Conservation (phyloP, 2,113 vertebrate genomes). For the Myotis yumanensis region DNA sequence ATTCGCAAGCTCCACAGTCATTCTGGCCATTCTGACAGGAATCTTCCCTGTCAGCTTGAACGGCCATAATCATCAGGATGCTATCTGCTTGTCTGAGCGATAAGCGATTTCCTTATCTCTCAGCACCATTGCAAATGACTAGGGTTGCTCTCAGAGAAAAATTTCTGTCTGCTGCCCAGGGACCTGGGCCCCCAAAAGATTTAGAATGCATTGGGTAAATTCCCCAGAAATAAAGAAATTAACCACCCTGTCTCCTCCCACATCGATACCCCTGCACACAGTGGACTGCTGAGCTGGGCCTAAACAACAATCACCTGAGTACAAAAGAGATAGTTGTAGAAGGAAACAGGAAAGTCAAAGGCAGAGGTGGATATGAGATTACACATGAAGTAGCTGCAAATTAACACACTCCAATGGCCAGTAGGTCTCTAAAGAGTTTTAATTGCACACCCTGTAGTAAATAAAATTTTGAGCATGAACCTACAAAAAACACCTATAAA, state of each 20-base stretch:
- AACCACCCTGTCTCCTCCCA: neutral
- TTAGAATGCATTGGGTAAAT: neutral
- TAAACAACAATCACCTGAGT: neutral
- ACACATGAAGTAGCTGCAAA: neutral
- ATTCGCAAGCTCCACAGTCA: too few species aligned
- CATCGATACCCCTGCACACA: rapidly evolving
- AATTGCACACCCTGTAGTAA: neutral
- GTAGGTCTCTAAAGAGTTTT: neutral
- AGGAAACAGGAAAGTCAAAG: neutral
- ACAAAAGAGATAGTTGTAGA: neutral
- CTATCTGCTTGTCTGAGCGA: neutral
- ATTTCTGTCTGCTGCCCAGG: neutral
- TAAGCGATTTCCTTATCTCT: neutral
- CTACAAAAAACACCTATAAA: neutral
- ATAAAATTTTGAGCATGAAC: neutral
- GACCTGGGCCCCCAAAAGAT: neutral
- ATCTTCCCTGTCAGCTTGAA: neutral
- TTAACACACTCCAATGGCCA: neutral
- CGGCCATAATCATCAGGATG: neutral
- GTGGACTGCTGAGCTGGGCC: neutral
- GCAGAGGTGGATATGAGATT: neutral
- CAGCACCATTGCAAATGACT: neutral
- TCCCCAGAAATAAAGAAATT: neutral
- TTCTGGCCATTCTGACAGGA: neutral
- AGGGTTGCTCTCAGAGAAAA: neutral